Percentiles rank a stretch among this genome's conserved stretches.
Conservation (phyloP, 2,113 vertebrate genomes). For the Esox niger region DNA sequence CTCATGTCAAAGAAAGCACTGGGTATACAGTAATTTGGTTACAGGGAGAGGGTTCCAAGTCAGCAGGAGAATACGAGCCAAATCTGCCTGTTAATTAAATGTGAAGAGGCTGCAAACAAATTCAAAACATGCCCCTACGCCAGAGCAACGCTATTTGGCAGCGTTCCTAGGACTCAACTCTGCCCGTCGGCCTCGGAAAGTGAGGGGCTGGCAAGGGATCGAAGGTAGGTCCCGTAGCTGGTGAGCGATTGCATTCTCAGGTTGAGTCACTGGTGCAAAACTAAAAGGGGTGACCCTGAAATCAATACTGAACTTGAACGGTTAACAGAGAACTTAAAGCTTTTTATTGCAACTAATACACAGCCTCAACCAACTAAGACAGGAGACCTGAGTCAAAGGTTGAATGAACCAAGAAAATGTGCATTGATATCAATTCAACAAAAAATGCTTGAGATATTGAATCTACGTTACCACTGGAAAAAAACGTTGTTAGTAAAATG, state of each 20-base stretch:
- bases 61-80: neutral
- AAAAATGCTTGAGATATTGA: no score
- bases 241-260: neutral
- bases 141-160: neutral
- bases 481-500: no score
- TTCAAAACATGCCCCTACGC: neutral
- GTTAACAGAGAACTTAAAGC: no score
- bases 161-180: neutral
- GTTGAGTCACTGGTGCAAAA: neutral
- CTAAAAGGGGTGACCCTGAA: neutral
- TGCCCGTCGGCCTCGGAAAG: neutral
- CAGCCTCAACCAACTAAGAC: no score
- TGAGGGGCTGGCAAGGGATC: neutral
- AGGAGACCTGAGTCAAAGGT: no score
- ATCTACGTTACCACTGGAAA: no score
- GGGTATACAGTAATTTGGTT: neutral
- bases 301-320: neutral
- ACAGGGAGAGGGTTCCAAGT: neutral
- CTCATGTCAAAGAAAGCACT: neutral
- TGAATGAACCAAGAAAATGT: no score
- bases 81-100: neutral
- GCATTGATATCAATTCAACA: no score
- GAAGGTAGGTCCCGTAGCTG: neutral
- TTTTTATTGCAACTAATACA: no score
- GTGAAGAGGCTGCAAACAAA: slow-evolving; percentile 1